Evolutionary conservation across 2,888 invertebrate genomes (phyloP).

Genomic region (Desoria tigrina): DNA sequence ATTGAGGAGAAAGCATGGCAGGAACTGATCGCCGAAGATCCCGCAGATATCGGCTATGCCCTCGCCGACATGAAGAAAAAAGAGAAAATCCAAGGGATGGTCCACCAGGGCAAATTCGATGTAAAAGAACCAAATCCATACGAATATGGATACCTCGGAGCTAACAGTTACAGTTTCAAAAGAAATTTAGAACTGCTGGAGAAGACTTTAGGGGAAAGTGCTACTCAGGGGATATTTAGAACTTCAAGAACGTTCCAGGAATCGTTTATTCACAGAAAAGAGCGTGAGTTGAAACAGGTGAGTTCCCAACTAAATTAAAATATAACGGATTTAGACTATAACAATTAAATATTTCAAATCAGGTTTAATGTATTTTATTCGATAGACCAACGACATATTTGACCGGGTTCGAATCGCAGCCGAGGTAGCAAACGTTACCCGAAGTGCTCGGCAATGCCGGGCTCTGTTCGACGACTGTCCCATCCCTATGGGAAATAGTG

Average conservation of each 20-base stretch:
- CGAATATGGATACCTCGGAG: constrained; percentile 14
- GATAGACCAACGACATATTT: constrained; percentile 26
- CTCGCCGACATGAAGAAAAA: constrained; percentile 26
- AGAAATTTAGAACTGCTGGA: background rate
- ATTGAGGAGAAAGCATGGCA: constrained; percentile 29
- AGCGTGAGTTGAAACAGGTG: constrained; percentile 30
- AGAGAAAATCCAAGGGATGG: constrained; percentile 15
- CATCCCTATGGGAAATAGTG: constrained; percentile 14
- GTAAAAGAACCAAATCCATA: constrained; percentile 19
- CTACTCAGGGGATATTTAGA: background rate
- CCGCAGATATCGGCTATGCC: constrained; percentile 28
- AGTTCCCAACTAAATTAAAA: too few species aligned
- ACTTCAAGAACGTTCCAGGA: background rate
- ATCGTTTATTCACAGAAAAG: constrained; percentile 24
- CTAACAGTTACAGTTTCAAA: background rate
- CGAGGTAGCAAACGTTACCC: constrained; percentile 21
- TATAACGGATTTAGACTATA: too few species aligned
- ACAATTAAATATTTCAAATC: too few species aligned
- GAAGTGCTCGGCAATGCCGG: constrained; percentile 35
- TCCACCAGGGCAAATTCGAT: background rate
- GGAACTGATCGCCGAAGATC: constrained; percentile 34
- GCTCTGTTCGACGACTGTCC: constrained; percentile 33
- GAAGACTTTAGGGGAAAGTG: background rate
- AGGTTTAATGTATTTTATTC: background rate
- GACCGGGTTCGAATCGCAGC: constrained; percentile 31